phyloP scores from a whole-genome alignment of 2,888 invertebrate genomes.

The Pachliopta kotzebuea region DNA sequence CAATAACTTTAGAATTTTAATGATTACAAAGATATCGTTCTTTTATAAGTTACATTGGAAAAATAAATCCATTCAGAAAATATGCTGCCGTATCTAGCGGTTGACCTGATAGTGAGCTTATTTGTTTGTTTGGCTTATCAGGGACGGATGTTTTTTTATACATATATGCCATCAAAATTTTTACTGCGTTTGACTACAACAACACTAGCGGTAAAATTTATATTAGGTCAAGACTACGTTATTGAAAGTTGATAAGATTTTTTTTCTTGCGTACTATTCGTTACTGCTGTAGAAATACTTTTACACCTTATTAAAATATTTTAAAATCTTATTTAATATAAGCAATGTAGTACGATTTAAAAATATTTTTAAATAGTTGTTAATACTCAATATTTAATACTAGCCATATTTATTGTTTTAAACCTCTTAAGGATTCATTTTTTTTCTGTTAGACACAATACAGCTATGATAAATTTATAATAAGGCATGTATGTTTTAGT shows the following conservation, averaged over 20 bases:
- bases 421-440: too few species aligned
- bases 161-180: slow-evolving; percentile 73
- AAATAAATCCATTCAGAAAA: slow-evolving; percentile 65
- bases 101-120: slow-evolving; percentile 75
- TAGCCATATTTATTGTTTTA: too few species aligned
- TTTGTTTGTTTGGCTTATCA: slow-evolving; percentile 79
- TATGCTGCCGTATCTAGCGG: slow-evolving; percentile 69
- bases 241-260: slow-evolving; percentile 41
- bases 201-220: slow-evolving; percentile 64
- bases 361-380: too few species aligned
- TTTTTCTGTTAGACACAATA: too few species aligned
- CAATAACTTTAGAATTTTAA: too few species aligned
- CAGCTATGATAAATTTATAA: too few species aligned
- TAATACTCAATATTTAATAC: too few species aligned
- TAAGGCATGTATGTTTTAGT: too few species aligned
- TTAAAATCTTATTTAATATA: too few species aligned
- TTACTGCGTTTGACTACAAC: slow-evolving; percentile 66
- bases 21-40: neutral
- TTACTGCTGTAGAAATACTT: slow-evolving; percentile 41
- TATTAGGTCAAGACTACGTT: slow-evolving; percentile 70
- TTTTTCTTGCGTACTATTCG: slow-evolving; percentile 46
- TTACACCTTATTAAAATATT: too few species aligned
- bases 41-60: slow-evolving; percentile 35
- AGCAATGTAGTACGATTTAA: too few species aligned
- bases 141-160: slow-evolving; percentile 80